A percentile compares a stretch with the other conserved stretches of the same genome.
Conservation (phyloP, 35 echinoderm and acorn worm species). For the Apostichopus parvimensis region DNA sequence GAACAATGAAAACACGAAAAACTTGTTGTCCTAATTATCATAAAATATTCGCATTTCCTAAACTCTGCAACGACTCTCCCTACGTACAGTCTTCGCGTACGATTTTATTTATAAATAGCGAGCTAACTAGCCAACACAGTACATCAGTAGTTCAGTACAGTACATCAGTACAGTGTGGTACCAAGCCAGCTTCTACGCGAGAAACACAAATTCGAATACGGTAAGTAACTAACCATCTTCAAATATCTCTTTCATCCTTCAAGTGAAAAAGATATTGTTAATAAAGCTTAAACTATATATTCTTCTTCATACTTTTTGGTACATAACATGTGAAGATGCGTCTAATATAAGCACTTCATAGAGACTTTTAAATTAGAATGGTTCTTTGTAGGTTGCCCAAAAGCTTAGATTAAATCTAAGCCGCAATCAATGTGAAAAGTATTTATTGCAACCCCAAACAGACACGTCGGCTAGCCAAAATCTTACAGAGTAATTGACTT, state of each 20-base stretch:
- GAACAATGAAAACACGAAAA: not conserved
- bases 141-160: not conserved
- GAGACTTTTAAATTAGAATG: not conserved
- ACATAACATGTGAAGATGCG: not conserved
- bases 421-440: too few relatives aligned
- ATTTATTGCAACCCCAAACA: too few relatives aligned
- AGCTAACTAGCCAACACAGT: not conserved
- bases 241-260: constrained; percentile 20
- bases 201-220: constrained; percentile 1
- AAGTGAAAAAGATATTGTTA: not conserved
- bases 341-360: not conserved
- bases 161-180: not conserved
- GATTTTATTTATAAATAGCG: constrained; percentile 1
- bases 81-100: not conserved
- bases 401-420: too few relatives aligned
- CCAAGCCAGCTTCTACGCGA: not conserved
- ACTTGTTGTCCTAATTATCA: not conserved
- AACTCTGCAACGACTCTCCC: not conserved
- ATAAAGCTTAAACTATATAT: not conserved
- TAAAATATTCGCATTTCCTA: constrained; percentile 19
- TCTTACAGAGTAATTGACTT: too few relatives aligned
- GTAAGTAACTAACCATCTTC: constrained; percentile 4
- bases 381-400: not conserved
- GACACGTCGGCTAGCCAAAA: too few relatives aligned
- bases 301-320: not conserved